Conservation (phyloP, 2,888 invertebrate genomes). For the Macaria notata region DNA sequence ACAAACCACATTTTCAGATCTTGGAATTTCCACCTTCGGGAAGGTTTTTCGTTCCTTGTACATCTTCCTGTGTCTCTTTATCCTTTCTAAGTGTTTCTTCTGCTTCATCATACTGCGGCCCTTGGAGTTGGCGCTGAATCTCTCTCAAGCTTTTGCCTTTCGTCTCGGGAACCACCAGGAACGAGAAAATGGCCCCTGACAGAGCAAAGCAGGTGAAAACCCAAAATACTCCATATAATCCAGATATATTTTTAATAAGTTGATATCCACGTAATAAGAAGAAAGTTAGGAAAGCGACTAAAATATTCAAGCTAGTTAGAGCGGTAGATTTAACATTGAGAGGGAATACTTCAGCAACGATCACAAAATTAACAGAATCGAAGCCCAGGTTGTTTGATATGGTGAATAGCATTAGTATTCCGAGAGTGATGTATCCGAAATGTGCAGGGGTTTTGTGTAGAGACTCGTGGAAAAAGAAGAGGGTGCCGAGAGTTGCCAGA, state of each 20-base stretch:
- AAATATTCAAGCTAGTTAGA: slow-evolving; percentile 70
- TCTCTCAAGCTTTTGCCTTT: slow-evolving; percentile 80
- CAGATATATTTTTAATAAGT: slow-evolving; percentile 63
- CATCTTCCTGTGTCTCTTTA: neutral
- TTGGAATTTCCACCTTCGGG: no score
- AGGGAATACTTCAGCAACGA: slow-evolving; percentile 81
- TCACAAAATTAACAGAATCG: slow-evolving; percentile 69
- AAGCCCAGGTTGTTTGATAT: slow-evolving; percentile 64
- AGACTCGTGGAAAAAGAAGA: slow-evolving; percentile 59
- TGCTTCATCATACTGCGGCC: slow-evolving; percentile 40
- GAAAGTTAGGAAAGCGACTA: slow-evolving; percentile 66
- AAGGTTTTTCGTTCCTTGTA: neutral
- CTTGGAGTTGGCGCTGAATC: slow-evolving; percentile 76
- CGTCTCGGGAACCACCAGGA: slow-evolving; percentile 77
- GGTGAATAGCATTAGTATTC: slow-evolving; percentile 57
- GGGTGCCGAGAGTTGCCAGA: slow-evolving; percentile 50
- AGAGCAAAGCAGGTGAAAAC: slow-evolving; percentile 67
- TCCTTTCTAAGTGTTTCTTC: slow-evolving; percentile 29
- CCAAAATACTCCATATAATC: slow-evolving; percentile 74
- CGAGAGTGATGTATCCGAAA: slow-evolving; percentile 60
- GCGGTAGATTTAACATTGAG: slow-evolving; percentile 80
- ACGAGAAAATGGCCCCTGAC: slow-evolving; percentile 66
- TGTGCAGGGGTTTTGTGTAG: slow-evolving; percentile 38
- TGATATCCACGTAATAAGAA: slow-evolving; percentile 74
- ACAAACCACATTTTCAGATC: no score